Evolutionary conservation across 2,888 invertebrate species (phyloP).

Genomic region (Volucella bombylans): DNA sequence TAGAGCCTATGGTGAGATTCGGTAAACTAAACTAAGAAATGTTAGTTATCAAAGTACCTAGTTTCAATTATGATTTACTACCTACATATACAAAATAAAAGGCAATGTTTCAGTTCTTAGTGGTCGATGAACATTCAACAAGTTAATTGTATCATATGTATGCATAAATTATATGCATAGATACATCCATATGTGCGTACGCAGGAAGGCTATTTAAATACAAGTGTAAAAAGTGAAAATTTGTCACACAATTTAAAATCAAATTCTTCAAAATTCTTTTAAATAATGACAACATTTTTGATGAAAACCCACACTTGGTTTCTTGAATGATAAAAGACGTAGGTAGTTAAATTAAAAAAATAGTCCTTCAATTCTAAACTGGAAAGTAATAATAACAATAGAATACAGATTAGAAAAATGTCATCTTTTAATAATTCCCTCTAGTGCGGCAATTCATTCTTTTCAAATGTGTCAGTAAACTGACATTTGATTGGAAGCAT

Average conservation of each 20-base stretch:
- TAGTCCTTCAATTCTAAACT: background rate
- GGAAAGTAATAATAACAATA: constrained; percentile 35
- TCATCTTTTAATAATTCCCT: constrained; percentile 51
- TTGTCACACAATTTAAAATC: no score
- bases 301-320: no score
- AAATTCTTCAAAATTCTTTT: no score
- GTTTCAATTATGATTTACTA: no score
- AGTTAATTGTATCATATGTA: background rate
- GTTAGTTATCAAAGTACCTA: no score
- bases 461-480: constrained; percentile 49
- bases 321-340: background rate
- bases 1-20: no score
- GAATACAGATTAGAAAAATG: constrained; percentile 50
- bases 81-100: no score
- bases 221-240: background rate
- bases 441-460: background rate
- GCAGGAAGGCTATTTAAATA: background rate
- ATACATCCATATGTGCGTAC: background rate
- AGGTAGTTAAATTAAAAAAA: background rate
- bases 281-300: no score
- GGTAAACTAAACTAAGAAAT: no score
- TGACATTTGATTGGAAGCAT: constrained; percentile 51
- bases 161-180: no score
- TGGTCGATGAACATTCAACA: constrained; percentile 58
- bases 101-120: constrained; percentile 43